Base-by-base conservation (phyloP, 2,113 vertebrate species). In the Scortum barcoo region DNA sequence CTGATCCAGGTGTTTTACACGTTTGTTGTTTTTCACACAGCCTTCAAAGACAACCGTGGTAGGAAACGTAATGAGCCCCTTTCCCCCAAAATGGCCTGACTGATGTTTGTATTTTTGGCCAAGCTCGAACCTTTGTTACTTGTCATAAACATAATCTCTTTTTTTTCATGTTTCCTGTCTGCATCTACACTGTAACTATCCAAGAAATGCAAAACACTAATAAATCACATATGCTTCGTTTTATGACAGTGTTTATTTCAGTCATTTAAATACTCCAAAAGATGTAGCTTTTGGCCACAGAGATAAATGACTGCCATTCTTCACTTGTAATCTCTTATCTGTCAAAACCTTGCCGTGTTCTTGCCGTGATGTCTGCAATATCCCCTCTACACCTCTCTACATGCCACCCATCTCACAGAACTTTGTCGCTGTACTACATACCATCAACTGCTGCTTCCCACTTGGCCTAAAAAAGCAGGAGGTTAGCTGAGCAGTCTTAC, bases 401-500 rank as follows among this genome's bases (percentile, higher is more conserved):
- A 69, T 62, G 28, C 17, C 46, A 11, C 4, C 58, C 13, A 28
- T 61, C 26, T 40, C 72, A 66, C 40, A 48, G 16, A 69, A 46
- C 36, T 0, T 10, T 60, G n/a, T 44, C 12, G 3, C 20, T 46
- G 10, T 2, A 7, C 11, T 42, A 14, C 12, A 78, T 7, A 4
- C 19, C 17, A 13, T 30, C 26, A 26, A 13, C 33, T 38, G n/a
- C 56, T 57, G 22, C 28, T 19, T 58, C 50, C 38, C 44, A 50
- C 22, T n/a, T 54, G 42, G 5, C 24, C 24, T 60, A 3, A n/a
- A 50, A 28, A 63, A 30, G 20, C 42, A 58, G 28, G 19, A 53
- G 22, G 17, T 16, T 38, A 30, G 69, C 36, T 65, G 12, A 50
- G 33, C 28, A 0, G 4, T 66, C 94, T 89, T 94, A 99, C 98